These are phyloP conservation scores for Gambelia wislizenii DNA, from an alignment of 2,797 vertebrate species.

Conservation along the genomic window DNA sequence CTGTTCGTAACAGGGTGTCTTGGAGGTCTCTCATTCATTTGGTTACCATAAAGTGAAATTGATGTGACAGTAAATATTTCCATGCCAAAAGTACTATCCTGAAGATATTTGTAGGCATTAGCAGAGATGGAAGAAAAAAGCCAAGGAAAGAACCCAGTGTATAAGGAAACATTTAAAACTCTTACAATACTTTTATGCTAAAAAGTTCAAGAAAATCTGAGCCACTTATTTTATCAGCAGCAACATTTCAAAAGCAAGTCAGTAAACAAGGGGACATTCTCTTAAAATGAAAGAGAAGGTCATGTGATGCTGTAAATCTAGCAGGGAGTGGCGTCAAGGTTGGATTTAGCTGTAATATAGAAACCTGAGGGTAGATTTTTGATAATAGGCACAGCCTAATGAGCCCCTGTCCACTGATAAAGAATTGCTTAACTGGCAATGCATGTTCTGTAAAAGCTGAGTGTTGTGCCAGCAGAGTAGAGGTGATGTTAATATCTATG, in stretches of 20 bases:
- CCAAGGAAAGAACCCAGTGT: too few species aligned
- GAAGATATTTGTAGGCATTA: background rate
- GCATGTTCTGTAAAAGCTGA: constrained; percentile 17
- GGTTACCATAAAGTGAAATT: too few species aligned
- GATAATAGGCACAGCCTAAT: background rate
- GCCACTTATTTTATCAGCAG: background rate
- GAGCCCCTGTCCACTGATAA: background rate
- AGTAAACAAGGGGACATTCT: background rate
- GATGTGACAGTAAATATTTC: too few species aligned
- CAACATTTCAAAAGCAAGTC: background rate
- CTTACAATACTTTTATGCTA: too few species aligned
- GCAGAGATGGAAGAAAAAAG: background rate
- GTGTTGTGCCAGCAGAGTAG: background rate
- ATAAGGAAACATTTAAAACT: too few species aligned
- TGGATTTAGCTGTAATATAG: background rate
- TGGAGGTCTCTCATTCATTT: too few species aligned
- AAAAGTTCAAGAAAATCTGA: background rate
- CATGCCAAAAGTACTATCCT: background rate
- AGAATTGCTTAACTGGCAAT: background rate
- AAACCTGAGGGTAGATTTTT: background rate
- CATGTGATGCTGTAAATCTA: background rate
- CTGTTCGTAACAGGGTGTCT: too few species aligned
- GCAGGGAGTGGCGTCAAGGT: background rate
- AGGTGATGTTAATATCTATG: constrained; percentile 21
- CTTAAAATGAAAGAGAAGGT: background rate